Evolutionary conservation across 2,113 vertebrate genomes (phyloP).

Genomic region (Rhinoderma darwinii): DNA sequence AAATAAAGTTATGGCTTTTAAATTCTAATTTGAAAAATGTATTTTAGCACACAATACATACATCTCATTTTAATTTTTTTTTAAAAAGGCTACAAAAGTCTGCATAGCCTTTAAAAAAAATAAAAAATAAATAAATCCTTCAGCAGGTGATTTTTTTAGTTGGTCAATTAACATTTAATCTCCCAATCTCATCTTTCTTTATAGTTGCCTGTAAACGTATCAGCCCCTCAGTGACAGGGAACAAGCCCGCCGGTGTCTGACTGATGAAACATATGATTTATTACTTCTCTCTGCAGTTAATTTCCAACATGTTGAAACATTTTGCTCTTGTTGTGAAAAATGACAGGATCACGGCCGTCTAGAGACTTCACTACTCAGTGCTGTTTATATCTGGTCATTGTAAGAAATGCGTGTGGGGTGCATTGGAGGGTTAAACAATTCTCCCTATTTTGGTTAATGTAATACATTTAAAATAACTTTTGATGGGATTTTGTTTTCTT

Average conservation of each 20-base stretch:
- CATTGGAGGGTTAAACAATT: neutral
- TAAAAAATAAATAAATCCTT: neutral
- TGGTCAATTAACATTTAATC: neutral
- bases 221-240: neutral
- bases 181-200: neutral
- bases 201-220: neutral
- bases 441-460: neutral
- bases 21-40: no score
- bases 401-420: neutral
- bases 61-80: no score
- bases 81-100: no score
- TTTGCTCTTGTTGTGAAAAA: neutral
- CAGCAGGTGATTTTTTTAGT: neutral
- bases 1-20: no score
- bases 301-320: slow-evolving; percentile 12
- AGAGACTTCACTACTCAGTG: neutral
- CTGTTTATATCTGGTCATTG: neutral
- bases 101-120: no score
- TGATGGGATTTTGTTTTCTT: no score
- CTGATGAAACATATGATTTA: slow-evolving; percentile 19
- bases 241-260: neutral
- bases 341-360: neutral
- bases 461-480: neutral
- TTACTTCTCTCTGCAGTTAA: neutral
- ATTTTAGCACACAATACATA: no score